phyloP scores from a whole-genome alignment of 2,113 vertebrate species.

The Hyla sarda region DNA sequence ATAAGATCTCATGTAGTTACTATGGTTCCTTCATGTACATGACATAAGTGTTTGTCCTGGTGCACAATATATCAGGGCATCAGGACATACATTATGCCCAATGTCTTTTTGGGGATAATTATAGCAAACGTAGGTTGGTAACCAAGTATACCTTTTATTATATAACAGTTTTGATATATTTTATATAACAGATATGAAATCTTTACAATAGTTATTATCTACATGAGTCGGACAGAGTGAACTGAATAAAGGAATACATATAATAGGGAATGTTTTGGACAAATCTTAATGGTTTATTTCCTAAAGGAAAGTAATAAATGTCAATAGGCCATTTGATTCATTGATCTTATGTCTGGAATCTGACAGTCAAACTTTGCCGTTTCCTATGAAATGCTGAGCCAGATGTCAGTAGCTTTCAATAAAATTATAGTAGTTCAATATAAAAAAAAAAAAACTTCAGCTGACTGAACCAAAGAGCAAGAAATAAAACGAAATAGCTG shows the following conservation, averaged over 20 bases:
- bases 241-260: background rate
- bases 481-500: background rate
- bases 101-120: too few species aligned
- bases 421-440: background rate
- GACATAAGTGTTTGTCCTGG: too few species aligned
- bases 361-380: background rate
- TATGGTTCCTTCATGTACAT: too few species aligned
- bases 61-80: too few species aligned
- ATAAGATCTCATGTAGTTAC: too few species aligned
- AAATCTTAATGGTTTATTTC: background rate
- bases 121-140: too few species aligned
- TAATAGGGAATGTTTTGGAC: background rate
- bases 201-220: too few species aligned
- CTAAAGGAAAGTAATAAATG: background rate
- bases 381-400: slow-evolving; percentile 19
- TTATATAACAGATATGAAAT: too few species aligned
- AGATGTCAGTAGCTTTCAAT: slow-evolving; percentile 24
- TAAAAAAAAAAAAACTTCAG: background rate
- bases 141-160: background rate
- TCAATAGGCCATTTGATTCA: background rate
- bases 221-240: background rate
- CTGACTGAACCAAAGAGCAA: background rate
- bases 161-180: background rate
- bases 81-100: too few species aligned
- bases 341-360: slow-evolving; percentile 5